A percentile compares a stretch with the other conserved stretches of the same genome.
phyloP scores from a whole-genome alignment of 2,113 vertebrate genomes.

The Falco punctatus region DNA sequence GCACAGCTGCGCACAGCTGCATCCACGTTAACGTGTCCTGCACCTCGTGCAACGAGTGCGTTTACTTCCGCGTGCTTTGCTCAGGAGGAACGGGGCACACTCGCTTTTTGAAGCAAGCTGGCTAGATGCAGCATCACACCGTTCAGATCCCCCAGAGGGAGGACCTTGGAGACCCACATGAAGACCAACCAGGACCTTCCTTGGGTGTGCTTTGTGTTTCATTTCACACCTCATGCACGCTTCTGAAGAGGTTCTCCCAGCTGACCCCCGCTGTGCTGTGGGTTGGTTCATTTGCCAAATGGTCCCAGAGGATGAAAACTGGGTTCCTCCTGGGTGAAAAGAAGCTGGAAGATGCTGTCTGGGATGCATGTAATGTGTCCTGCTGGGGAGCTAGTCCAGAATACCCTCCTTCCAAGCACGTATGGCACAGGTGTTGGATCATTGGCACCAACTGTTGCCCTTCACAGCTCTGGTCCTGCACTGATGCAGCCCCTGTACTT shows the following conservation, averaged over 20 bases:
- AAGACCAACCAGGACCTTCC: too few relatives aligned
- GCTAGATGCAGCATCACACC: rapidly evolving
- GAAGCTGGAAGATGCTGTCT: too few relatives aligned
- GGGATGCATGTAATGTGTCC: rapidly evolving
- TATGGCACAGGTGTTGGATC: rapidly evolving
- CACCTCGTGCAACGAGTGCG: not conserved
- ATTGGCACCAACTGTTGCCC: rapidly evolving
- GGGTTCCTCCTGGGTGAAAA: not conserved
- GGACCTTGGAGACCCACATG: rapidly evolving
- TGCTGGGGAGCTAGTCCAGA: not conserved
- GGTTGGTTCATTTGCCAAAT: not conserved
- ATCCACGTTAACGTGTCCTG: not conserved
- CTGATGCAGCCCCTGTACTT: not conserved
- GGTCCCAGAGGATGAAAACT: too few relatives aligned
- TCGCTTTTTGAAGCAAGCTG: not conserved
- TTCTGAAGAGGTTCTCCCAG: not conserved
- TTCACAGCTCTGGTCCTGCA: not conserved
- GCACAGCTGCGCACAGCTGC: not conserved
- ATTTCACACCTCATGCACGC: rapidly evolving
- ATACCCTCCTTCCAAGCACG: not conserved
- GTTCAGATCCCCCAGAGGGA: rapidly evolving
- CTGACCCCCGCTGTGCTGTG: rapidly evolving
- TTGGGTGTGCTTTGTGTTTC: rapidly evolving
- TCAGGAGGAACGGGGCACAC: not conserved
- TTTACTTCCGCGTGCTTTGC: rapidly evolving